phyloP scores from a whole-genome alignment of 2,113 vertebrate species.

The Sphyrna mokarran region DNA sequence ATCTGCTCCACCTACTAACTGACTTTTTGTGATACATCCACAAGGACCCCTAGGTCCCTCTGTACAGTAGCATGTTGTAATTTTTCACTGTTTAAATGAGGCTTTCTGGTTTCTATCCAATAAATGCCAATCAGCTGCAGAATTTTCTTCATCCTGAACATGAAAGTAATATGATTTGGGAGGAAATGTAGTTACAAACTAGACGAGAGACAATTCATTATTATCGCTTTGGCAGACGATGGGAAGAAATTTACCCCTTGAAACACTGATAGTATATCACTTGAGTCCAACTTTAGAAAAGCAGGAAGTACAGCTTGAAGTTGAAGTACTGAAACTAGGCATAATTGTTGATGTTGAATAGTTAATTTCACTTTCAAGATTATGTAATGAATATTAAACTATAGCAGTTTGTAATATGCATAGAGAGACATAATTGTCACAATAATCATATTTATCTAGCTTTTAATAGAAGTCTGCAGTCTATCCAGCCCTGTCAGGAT shows the following conservation, averaged over 20 bases:
- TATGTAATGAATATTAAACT: not conserved
- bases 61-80: not conserved
- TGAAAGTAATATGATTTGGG: not conserved
- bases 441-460: not conserved
- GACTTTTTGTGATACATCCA: too few relatives aligned
- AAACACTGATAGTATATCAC: not conserved
- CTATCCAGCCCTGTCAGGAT: too few relatives aligned
- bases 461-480: not conserved
- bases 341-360: not conserved
- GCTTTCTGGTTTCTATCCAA: not conserved
- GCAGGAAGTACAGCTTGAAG: not conserved
- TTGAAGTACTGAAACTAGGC: not conserved
- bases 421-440: not conserved
- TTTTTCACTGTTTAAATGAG: too few relatives aligned
- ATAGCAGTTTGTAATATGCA: not conserved
- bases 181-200: not conserved
- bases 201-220: not conserved
- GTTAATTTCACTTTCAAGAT: not conserved
- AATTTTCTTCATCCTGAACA: not conserved
- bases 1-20: too few relatives aligned
- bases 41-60: too few relatives aligned
- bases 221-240: not conserved
- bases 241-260: not conserved
- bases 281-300: not conserved
- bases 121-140: not conserved